A percentile compares a stretch with the other conserved stretches of the same genome.
phyloP scores from a whole-genome alignment of 2,113 vertebrate species.

The Herpailurus yagouaroundi region DNA sequence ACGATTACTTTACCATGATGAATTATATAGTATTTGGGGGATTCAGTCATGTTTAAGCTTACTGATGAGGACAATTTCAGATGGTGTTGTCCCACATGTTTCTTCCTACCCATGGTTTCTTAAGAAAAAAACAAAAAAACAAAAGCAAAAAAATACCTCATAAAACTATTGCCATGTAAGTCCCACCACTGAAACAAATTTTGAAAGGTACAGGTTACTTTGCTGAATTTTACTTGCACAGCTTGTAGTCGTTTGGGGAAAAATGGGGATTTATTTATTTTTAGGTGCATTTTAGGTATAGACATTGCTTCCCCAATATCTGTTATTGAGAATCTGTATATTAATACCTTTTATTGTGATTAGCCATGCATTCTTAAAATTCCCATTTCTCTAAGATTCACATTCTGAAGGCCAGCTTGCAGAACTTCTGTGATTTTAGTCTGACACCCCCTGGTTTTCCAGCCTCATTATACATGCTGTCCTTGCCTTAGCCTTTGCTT shows the following conservation, averaged over 20 bases:
- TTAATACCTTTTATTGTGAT: not conserved
- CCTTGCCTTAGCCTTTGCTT: not conserved
- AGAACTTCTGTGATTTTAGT: not conserved
- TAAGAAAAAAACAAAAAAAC: not conserved
- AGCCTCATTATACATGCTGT: not conserved
- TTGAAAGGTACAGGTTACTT: not conserved
- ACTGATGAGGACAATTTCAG: not conserved
- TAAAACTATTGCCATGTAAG: not conserved
- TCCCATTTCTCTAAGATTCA: not conserved
- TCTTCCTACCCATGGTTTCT: not conserved
- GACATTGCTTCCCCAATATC: not conserved
- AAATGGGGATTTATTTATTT: not conserved
- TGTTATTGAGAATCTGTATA: not conserved
- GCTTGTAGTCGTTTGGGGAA: not conserved
- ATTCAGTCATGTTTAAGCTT: slow-evolving; percentile 5
- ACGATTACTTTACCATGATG: not conserved
- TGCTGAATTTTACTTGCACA: not conserved
- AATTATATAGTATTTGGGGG: not conserved
- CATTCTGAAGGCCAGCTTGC: not conserved
- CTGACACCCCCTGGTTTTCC: not conserved
- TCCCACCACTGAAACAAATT: not conserved
- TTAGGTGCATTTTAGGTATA: not conserved
- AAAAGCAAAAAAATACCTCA: not conserved
- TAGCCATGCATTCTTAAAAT: not conserved
- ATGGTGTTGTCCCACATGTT: not conserved